Evolutionary conservation across 2,113 vertebrate genomes (phyloP).

Genomic region (Bos indicus): DNA sequence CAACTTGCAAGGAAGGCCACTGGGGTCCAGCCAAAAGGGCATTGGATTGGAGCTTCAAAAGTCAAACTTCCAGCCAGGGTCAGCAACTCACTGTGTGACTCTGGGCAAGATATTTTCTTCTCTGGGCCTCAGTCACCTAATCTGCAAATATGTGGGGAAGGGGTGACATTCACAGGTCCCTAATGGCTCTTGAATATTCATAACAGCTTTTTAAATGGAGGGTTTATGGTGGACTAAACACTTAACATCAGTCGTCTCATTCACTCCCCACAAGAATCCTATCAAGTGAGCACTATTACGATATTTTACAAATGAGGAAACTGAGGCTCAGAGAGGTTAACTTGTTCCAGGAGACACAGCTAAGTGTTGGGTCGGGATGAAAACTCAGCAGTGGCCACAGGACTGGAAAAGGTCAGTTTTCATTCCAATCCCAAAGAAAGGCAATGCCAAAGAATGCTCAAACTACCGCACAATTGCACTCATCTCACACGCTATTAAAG

Average conservation of each 20-base stretch:
- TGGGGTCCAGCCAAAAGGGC: neutral
- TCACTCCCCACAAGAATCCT: neutral
- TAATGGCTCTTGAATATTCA: neutral
- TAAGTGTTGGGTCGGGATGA: neutral
- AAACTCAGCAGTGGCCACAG: no score
- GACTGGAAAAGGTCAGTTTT: no score
- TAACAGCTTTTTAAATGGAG: neutral
- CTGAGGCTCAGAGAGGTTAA: neutral
- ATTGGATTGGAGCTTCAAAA: neutral
- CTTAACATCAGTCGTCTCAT: neutral
- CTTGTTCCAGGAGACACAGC: neutral
- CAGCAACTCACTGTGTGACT: neutral
- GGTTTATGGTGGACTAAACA: neutral
- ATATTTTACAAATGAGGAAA: neutral
- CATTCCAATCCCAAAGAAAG: no score
- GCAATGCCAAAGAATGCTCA: no score
- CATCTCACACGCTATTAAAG: no score
- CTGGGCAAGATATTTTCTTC: neutral
- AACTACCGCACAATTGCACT: no score
- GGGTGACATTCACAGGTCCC: neutral
- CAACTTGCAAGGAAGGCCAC: neutral
- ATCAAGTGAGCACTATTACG: neutral
- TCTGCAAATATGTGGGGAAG: neutral
- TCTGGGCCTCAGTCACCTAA: neutral
- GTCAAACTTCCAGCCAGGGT: neutral